phyloP scores from a whole-genome alignment of 2,797 vertebrate genomes.

The Anabacerthia variegaticeps region DNA sequence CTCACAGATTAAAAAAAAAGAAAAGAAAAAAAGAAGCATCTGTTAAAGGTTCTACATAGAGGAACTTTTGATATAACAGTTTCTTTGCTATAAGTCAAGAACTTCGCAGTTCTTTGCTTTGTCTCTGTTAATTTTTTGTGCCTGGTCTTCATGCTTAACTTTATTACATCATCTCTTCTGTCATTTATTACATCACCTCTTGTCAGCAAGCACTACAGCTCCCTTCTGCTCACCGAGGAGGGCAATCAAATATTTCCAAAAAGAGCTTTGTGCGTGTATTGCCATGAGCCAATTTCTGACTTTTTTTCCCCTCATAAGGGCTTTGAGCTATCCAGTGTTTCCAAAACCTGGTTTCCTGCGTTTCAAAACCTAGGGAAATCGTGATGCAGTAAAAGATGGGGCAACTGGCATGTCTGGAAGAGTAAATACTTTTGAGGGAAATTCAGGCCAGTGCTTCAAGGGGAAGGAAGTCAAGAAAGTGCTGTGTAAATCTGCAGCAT shows the following conservation, averaged over 20 bases:
- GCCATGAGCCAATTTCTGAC: background rate
- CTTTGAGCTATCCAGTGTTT: background rate
- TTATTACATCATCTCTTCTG: background rate
- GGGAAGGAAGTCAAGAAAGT: background rate
- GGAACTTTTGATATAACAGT: background rate
- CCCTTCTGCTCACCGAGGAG: background rate
- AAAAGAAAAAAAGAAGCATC: background rate
- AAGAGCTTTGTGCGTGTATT: background rate
- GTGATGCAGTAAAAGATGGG: background rate
- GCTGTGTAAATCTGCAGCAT: background rate
- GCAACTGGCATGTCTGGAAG: background rate
- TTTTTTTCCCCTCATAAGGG: background rate
- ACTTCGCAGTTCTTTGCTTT: background rate
- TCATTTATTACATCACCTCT: background rate
- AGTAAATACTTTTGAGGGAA: background rate
- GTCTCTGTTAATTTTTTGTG: background rate
- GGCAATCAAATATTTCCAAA: background rate
- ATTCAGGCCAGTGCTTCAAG: background rate
- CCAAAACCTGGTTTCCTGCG: background rate
- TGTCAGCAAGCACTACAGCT: background rate
- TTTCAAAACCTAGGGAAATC: background rate
- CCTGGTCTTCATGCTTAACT: background rate
- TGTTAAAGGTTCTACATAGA: background rate
- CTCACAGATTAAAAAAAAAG: background rate
- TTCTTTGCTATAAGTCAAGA: background rate